These are phyloP conservation scores for Balearica regulorum DNA, from an alignment of 2,797 vertebrate genomes.

Conservation along the genomic window DNA sequence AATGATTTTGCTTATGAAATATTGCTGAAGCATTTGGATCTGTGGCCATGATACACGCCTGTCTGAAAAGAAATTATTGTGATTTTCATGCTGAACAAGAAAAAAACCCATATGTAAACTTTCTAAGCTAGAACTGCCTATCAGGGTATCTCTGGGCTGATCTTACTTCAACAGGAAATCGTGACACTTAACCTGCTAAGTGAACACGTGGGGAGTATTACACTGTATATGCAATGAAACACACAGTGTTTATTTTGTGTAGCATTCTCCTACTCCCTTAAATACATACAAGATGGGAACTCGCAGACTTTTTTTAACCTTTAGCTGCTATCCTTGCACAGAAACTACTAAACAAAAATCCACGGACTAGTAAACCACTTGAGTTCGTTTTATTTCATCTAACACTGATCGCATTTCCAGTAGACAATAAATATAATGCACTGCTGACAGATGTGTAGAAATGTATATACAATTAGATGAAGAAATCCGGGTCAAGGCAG, in stretches of 20 bases:
- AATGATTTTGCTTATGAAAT: neutral
- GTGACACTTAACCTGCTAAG: neutral
- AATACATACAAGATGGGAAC: conserved; percentile 14
- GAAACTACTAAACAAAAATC: conserved; percentile 1
- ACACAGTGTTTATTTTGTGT: conserved; percentile 23
- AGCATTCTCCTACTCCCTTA: conserved; percentile 25
- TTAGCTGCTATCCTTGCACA: neutral
- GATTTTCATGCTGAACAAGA: neutral
- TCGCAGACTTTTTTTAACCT: conserved; percentile 28
- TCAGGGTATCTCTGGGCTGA: neutral
- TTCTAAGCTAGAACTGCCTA: neutral
- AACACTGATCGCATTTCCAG: conserved; percentile 21
- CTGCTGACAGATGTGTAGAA: conserved; percentile 24
- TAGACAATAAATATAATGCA: conserved; percentile 1
- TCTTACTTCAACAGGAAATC: neutral
- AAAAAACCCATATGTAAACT: neutral
- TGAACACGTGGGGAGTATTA: conserved; percentile 18
- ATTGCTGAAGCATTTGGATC: neutral
- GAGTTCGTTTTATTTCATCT: conserved; percentile 19
- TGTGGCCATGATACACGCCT: neutral
- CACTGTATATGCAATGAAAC: neutral
- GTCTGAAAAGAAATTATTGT: neutral
- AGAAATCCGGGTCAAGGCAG: neutral
- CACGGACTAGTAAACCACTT: neutral
- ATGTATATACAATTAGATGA: neutral